Evolutionary conservation across 2,113 vertebrate genomes (phyloP).

Genomic region (Macquaria ambigua): DNA sequence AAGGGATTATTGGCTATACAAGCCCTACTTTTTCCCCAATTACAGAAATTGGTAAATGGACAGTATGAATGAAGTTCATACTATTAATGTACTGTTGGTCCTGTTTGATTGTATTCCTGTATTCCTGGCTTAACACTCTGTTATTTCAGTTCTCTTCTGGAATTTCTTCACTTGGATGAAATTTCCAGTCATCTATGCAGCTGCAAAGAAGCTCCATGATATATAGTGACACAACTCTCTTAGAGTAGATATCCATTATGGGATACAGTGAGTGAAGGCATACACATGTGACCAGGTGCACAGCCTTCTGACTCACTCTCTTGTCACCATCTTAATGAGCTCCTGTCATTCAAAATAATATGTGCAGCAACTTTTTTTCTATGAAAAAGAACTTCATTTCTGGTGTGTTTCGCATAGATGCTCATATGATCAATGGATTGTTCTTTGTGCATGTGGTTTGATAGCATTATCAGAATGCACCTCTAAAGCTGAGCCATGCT

Average conservation of each 20-base stretch:
- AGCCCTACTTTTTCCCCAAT: background rate
- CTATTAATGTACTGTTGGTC: background rate
- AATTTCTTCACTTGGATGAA: constrained; percentile 48
- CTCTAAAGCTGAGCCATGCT: background rate
- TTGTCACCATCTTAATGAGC: constrained; percentile 60
- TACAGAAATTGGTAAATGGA: constrained; percentile 5
- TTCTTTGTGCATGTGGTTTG: constrained; percentile 33
- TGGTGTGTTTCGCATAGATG: background rate
- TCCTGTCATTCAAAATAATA: constrained; percentile 59
- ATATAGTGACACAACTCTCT: constrained; percentile 45
- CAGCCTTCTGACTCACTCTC: constrained; percentile 46
- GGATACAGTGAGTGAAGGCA: constrained; percentile 15
- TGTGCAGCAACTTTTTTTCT: background rate
- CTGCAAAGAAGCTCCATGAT: constrained; percentile 55
- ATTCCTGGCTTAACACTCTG: background rate
- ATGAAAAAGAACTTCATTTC: background rate
- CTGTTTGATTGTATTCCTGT: background rate
- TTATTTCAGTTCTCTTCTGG: constrained; percentile 27
- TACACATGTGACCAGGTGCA: constrained; percentile 64
- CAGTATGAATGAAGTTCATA: constrained; percentile 2
- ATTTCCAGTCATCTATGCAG: constrained; percentile 58
- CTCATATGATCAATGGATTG: constrained; percentile 3
- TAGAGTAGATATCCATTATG: constrained; percentile 20
- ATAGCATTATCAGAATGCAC: background rate
- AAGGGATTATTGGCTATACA: background rate